Base-by-base conservation (phyloP, 1,140 invertebrate genomes). In the Temnothorax curvispinosus region DNA sequence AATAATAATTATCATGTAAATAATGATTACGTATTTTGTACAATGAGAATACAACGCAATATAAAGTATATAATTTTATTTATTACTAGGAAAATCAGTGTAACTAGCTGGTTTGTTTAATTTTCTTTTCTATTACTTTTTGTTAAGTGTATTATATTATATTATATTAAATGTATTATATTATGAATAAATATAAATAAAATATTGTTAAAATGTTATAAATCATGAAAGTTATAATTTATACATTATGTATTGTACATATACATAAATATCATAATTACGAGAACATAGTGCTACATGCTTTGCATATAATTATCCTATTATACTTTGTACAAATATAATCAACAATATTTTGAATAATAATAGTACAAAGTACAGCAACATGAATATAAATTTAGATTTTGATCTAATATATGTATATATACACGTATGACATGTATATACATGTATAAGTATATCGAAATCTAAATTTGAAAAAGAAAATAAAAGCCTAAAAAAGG, bases 1-100 rank as follows among this genome's bases (percentile, higher is more conserved):
- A 92, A 93, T 91, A 88, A 85, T 64, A 35, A 64, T 64, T 35
- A 65, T 65, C 47, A 78, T 72, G 38, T 82, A 89, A 91, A 65
- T 47, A 87, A 85, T 52, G 56, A 3, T 44, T 41, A 4, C 27
- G 47, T 32, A 9, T 82, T 65, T 75, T 13, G 0, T 32, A 84
- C 41, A 35, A 62, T 41, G 65, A 82, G 65, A 65, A 85, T 84
- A 77, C 1, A 52, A 85, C 21, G 58, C 18, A 74, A 67, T 27
- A 75, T 32, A 80, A 38, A 41, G 11, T 67, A 47, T 11, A 15
- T 18, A 54, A 50, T n/a, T 71, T 44, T 27, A 47, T 80, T 69
- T 35, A 32, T 4, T 52, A 64, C n/a, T 62, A 50, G 0, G 2
- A 38, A 38, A 58, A 2, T 6, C 0, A 54, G 3, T 81, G n/a